Evolutionary conservation across 2,113 vertebrate genomes (phyloP), one percentile per base, ranked within the genome.

Genomic region (Esox niger): DNA sequence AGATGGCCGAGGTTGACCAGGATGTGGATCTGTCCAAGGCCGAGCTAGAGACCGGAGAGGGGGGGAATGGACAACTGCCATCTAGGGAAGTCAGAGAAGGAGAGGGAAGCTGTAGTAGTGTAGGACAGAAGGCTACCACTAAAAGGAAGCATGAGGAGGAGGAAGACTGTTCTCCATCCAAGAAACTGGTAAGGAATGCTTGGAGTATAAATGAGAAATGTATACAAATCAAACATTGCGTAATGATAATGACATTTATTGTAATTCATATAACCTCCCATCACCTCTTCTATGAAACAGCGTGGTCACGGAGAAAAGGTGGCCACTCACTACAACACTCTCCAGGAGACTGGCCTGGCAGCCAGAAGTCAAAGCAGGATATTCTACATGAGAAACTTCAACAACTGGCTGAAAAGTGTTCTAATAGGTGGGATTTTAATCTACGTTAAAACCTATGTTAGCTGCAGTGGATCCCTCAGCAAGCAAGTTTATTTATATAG

Each of bases 391-490:
- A 93, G 97, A 69, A 99, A 99, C 86, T 99, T 99, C 78, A 99
- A 99, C 91, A 99, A 99, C 80, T 99, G 97, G 97, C 90, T 98
- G 68, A 99, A 99, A 88, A 98, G 96, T 0, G 91, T 96, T 56
- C 91, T 99, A 47, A 99, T 99, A 55, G 95, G 97, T 99, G 92
- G 88, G 70, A 30, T 21, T 43, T 4, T 43, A 17, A 43, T 4
- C 15, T 17, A 43, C 38, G 17, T 43, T 43, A 17, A 43, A 43
- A 17, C 13, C 17, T 15, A 43, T 43, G 35, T 27, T 47, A 65
- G 54, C 21, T 17, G 4, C 2, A 29, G 13, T 17, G 17, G 13
- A 43, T 4, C 17, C 38, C 38, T 43, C 38, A 17, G 38, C n/a
- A n/a, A 15, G 38, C 3, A 17, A 15, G 13, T 17, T 17, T 43